Evolutionary conservation across 2,113 vertebrate genomes (phyloP).

Genomic region (Lota lota): DNA sequence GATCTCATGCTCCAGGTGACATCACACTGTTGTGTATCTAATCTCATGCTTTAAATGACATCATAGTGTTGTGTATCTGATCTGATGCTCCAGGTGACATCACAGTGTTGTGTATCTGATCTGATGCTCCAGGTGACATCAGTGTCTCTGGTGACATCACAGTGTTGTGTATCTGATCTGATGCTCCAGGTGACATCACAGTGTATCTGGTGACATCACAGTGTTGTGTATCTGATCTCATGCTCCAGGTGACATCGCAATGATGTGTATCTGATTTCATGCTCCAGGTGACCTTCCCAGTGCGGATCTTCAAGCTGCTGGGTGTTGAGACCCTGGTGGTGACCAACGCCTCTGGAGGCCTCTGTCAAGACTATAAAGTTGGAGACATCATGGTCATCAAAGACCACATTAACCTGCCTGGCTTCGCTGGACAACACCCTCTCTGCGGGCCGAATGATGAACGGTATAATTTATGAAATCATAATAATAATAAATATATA

Average conservation of each 20-base stretch:
- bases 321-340: conserved; percentile 65
- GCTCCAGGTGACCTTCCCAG: conserved; percentile 63
- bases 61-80: not conserved
- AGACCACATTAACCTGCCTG: conserved; percentile 72
- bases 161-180: too few species aligned
- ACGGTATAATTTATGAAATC: conserved; percentile 32
- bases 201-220: too few species aligned
- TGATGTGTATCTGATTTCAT: not conserved
- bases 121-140: conserved; percentile 47
- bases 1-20: not conserved
- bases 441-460: conserved; percentile 71
- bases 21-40: not conserved
- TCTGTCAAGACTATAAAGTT: conserved; percentile 70
- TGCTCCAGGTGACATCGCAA: not conserved
- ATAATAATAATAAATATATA: too few species aligned
- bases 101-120: not conserved
- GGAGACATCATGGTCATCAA: conserved; percentile 75
- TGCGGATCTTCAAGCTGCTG: conserved; percentile 71
- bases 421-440: conserved; percentile 67
- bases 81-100: not conserved
- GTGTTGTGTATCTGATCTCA: not conserved
- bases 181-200: too few species aligned
- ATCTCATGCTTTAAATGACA: conserved; percentile 53
- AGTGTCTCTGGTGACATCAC: conserved; percentile 31
- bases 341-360: conserved; percentile 70